Evolutionary conservation across 1,140 invertebrate species (phyloP).

Genomic region (Philotrypesis tridentata): DNA sequence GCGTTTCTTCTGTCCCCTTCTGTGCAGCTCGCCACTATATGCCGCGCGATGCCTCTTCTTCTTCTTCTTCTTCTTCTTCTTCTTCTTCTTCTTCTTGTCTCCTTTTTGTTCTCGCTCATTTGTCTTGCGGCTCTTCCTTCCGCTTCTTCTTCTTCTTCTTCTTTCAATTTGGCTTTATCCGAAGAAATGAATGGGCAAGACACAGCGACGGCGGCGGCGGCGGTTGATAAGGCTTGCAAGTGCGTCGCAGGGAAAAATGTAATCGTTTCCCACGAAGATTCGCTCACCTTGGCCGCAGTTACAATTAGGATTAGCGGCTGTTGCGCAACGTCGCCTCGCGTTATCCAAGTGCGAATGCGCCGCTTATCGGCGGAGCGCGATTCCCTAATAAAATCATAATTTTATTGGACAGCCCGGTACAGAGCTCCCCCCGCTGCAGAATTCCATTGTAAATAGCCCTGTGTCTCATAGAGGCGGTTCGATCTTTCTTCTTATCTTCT

Average conservation of each 20-base stretch:
- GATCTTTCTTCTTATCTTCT: conserved; percentile 15
- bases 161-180: conserved; percentile 1
- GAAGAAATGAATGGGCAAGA: background rate
- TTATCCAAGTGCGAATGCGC: background rate
- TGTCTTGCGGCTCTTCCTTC: conserved; percentile 4
- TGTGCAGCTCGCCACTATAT: background rate
- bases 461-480: conserved; percentile 1
- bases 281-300: too few relatives aligned
- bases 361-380: background rate
- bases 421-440: too few relatives aligned
- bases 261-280: background rate
- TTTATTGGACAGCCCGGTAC: conserved; percentile 25
- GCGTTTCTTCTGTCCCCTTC: background rate
- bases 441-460: conserved; percentile 38
- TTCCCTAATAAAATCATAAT: conserved; percentile 45
- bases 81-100: background rate
- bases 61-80: conserved; percentile 6
- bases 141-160: background rate
- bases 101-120: conserved; percentile 23
- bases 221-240: background rate
- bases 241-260: background rate
- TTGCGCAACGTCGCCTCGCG: background rate
- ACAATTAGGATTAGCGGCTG: too few relatives aligned
- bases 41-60: background rate
- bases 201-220: too few relatives aligned